Evolutionary conservation across 2,888 invertebrate genomes (phyloP).

Genomic region (Mesochorus sp.): DNA sequence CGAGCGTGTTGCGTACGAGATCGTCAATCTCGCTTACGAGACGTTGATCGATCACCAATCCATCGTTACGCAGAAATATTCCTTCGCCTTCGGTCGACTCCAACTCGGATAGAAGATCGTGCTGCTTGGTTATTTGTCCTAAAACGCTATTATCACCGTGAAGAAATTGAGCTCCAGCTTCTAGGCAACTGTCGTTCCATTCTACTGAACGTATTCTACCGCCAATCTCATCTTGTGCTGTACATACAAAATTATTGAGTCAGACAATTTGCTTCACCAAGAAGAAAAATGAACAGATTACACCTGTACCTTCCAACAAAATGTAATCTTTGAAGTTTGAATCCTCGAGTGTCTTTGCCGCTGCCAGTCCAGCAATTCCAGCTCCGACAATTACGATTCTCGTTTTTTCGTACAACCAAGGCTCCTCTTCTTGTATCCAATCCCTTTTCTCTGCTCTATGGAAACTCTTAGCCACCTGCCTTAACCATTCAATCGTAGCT

Average conservation of each 20-base stretch:
- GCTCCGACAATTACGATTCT: constrained; percentile 85
- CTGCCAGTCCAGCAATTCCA: constrained; percentile 85
- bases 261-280: not conserved
- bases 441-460: constrained; percentile 55
- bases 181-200: constrained; percentile 82
- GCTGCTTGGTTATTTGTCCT: constrained; percentile 82
- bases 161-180: constrained; percentile 86
- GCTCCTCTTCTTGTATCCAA: constrained; percentile 25
- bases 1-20: constrained; percentile 82
- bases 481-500: constrained; percentile 68
- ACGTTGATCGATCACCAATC: constrained; percentile 80
- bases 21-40: constrained; percentile 83
- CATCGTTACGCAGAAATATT: constrained; percentile 82
- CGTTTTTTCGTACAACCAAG: constrained; percentile 64
- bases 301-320: constrained; percentile 83
- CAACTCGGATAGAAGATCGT: constrained; percentile 82
- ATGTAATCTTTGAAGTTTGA: constrained; percentile 82
- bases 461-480: constrained; percentile 63
- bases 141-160: constrained; percentile 85
- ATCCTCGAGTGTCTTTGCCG: constrained; percentile 83
- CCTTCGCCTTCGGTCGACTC: constrained; percentile 85
- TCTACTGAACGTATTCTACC: constrained; percentile 83
- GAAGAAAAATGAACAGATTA: not conserved
- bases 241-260: constrained; percentile 19
- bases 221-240: constrained; percentile 83